Percentiles rank a stretch among this genome's conserved stretches.
Conservation (phyloP, 2,888 invertebrate genomes). For the Cataglyphis cursor region DNA sequence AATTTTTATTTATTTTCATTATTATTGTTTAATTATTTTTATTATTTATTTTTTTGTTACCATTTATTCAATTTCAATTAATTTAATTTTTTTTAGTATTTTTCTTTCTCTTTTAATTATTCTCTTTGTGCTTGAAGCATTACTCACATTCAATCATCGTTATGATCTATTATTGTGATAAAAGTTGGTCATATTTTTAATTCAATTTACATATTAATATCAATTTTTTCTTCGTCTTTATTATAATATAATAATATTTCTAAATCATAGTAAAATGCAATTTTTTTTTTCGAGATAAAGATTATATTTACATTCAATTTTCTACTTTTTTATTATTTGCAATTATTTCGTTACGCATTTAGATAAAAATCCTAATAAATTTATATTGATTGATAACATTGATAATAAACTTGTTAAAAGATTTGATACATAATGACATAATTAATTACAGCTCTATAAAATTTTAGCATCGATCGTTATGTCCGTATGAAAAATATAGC, state of each 20-base stretch:
- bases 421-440: neutral
- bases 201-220: neutral
- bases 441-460: neutral
- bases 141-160: neutral
- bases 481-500: conserved; percentile 7
- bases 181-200: neutral
- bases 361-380: neutral
- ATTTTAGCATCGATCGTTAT: neutral
- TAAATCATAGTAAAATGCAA: neutral
- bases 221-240: neutral
- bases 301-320: neutral
- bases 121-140: neutral
- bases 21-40: no score
- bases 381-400: neutral
- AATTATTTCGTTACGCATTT: neutral
- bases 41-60: no score
- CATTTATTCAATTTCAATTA: no score
- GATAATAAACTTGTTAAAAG: conserved; percentile 1
- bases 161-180: neutral
- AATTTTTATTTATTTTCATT: neutral
- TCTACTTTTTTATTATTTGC: neutral
- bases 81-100: neutral
- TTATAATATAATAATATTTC: neutral
- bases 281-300: neutral
- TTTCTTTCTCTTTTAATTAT: neutral